phyloP scores from a whole-genome alignment of 2,888 invertebrate genomes.

The Ferdinandea cuprea region DNA sequence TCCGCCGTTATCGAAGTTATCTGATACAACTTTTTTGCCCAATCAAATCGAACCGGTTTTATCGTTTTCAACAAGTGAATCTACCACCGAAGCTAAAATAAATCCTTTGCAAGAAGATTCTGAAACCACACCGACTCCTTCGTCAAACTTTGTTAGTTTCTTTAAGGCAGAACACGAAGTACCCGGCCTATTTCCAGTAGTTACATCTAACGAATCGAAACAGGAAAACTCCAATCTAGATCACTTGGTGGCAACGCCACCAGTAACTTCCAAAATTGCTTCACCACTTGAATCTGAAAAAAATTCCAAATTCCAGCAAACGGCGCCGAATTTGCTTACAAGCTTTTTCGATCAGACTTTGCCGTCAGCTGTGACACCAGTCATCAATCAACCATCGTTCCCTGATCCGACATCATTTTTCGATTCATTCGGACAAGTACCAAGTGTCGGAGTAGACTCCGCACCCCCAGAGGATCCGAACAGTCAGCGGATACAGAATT shows the following conservation, averaged over 20 bases:
- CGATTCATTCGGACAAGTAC: slow-evolving; percentile 76
- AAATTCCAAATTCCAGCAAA: slow-evolving; percentile 46
- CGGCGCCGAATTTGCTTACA: slow-evolving; percentile 75
- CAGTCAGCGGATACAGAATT: slow-evolving; percentile 81
- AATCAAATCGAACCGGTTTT: background rate
- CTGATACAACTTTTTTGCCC: background rate
- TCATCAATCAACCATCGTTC: slow-evolving; percentile 56
- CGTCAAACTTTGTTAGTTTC: slow-evolving; percentile 28
- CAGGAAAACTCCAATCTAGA: background rate
- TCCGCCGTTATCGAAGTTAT: background rate
- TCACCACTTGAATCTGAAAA: slow-evolving; percentile 47
- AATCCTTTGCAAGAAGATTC: background rate
- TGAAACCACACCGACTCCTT: background rate
- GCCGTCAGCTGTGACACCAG: slow-evolving; percentile 34
- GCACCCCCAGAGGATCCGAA: slow-evolving; percentile 70
- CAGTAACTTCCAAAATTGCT: slow-evolving; percentile 60
- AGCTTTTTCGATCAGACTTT: slow-evolving; percentile 76
- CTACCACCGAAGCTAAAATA: background rate
- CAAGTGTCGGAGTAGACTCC: slow-evolving; percentile 45
- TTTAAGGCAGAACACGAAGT: slow-evolving; percentile 20
- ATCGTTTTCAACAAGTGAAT: slow-evolving; percentile 2
- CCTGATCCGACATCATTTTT: slow-evolving; percentile 77
- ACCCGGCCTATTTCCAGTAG: background rate
- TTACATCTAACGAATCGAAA: background rate
- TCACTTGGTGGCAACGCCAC: slow-evolving; percentile 23